Evolutionary conservation across 2,113 vertebrate genomes (phyloP).

Genomic region (Chinchilla lanigera): DNA sequence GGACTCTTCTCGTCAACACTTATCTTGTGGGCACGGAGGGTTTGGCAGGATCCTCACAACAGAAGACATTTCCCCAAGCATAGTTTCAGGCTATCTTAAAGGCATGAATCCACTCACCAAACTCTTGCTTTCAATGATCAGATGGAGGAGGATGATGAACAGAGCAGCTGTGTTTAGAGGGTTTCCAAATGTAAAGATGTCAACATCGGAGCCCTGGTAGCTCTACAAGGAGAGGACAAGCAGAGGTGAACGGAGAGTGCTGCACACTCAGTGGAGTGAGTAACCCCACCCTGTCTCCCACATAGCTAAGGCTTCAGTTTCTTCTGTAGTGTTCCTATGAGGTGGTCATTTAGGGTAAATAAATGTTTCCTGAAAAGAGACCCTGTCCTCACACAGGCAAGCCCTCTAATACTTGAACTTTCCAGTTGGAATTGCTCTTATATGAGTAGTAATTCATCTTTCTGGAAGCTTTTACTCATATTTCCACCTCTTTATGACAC

Average conservation of each 20-base stretch:
- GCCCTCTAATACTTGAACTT: background rate
- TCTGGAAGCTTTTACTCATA: background rate
- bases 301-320: background rate
- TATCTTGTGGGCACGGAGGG: background rate
- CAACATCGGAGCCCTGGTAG: constrained; percentile 90
- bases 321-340: background rate
- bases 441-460: background rate
- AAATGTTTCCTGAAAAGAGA: background rate
- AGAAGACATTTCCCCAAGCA: background rate
- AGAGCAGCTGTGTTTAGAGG: constrained; percentile 94
- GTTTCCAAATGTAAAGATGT: constrained; percentile 93
- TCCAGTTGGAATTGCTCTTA: constrained; percentile 17
- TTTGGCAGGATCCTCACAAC: background rate
- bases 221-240: constrained; percentile 84
- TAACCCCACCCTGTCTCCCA: background rate
- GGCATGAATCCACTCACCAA: constrained; percentile 90
- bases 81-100: background rate
- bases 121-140: constrained; percentile 94
- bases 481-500: background rate
- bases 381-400: background rate
- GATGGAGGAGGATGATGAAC: constrained; percentile 93
- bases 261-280: too few species aligned
- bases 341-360: background rate
- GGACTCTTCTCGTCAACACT: background rate
- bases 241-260: background rate